Percentiles rank a stretch among this genome's conserved stretches.
Conservation (phyloP, 2,113 vertebrate genomes). For the Podilymbus podiceps region DNA sequence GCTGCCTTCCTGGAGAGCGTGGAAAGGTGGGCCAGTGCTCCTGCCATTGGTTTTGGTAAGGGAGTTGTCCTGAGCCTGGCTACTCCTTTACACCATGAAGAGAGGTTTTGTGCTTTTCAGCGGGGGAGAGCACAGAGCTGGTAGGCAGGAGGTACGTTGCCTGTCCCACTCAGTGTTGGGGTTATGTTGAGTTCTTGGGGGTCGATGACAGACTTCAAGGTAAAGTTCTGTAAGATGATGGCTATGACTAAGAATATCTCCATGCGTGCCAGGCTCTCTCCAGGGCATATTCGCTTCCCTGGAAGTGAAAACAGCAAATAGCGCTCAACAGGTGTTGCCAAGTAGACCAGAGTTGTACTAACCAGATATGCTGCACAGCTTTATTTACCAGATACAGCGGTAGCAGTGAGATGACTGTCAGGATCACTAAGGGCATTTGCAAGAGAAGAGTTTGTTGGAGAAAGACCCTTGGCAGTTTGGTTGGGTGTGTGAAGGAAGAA, state of each 20-base stretch:
- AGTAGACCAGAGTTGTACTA: background rate
- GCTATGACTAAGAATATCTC: slow-evolving; percentile 52
- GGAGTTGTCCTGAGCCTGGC: background rate
- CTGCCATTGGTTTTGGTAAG: background rate
- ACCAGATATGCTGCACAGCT: background rate
- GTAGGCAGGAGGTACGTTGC: background rate
- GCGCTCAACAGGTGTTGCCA: fast-evolving
- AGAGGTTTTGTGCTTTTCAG: background rate
- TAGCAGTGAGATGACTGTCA: background rate
- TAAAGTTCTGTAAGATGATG: slow-evolving; percentile 63
- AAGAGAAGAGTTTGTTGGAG: background rate
- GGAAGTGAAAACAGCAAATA: background rate
- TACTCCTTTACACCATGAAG: background rate
- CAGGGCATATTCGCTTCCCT: slow-evolving; percentile 64
- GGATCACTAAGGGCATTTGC: background rate
- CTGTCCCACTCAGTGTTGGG: background rate
- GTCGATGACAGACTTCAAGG: slow-evolving; percentile 48
- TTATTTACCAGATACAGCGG: background rate
- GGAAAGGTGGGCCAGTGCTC: background rate
- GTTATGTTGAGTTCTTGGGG: slow-evolving; percentile 16
- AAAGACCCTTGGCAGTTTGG: background rate
- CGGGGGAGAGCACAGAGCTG: slow-evolving; percentile 38
- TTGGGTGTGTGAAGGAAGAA: background rate
- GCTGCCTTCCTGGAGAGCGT: background rate
- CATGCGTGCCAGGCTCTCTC: slow-evolving; percentile 65